Base-by-base conservation (phyloP, 2,797 vertebrate species). In the Pyrocephalus nanus region DNA sequence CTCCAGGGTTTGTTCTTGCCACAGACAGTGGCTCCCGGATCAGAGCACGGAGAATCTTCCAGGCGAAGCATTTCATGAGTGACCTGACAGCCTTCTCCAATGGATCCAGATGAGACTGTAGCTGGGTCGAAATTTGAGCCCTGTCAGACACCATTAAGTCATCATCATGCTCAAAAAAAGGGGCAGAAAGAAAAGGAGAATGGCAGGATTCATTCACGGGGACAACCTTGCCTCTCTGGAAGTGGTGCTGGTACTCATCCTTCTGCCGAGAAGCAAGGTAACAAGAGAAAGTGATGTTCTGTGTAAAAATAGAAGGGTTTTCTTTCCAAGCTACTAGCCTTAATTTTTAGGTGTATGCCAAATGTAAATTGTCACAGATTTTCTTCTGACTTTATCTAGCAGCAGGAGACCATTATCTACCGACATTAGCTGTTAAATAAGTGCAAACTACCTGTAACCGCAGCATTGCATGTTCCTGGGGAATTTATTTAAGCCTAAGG, bases 391-490 rank as follows among this genome's bases (percentile, higher is more conserved):
- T 71, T 93, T 92, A 83, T 70, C 70, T 76, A 81, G 51, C 76
- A 90, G 76, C 74, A 65, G 76, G 73, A 73, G 70, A 45, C 66
- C 40, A 60, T 73, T 88, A 78, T 76, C 73, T 91, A 43, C 58
- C 34, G 73, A 58, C n/a, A 92, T 48, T 78, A 92, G 36, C 86
- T 38, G 74, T 79, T 95, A 95, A 96, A 36, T 66, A 90, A 88
- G 79, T 57, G 92, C 80, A 70, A 96, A 96, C 74, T 95, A 86
- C 77, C 77, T 86, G 90, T 45, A 92, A 75, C 55, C 43, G 19
- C 73, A 86, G 60, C n/a, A 34, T 2, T 62, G 47, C 61, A 22
- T 16, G 60, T 78, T 65, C 75, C 61, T 40, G 72, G 65, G 75
- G 65, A 87, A 77, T 71, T 70, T 60, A 38, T 45, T 21, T 47